A percentile compares a stretch with the other conserved stretches of the same genome.
Evolutionary conservation across 2,113 vertebrate genomes (phyloP).

Genomic region (Egretta garzetta): DNA sequence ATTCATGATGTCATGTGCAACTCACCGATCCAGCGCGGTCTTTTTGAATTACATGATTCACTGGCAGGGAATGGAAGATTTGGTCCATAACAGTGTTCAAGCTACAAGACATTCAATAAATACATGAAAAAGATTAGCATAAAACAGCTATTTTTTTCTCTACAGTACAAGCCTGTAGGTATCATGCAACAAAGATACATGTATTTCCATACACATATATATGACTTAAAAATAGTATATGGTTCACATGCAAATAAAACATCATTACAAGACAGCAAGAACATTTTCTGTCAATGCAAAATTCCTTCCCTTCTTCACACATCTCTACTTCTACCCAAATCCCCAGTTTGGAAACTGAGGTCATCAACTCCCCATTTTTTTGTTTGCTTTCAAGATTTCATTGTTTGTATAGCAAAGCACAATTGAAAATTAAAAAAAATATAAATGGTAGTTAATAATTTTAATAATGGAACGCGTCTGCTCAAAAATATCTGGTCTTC

Average conservation of each 20-base stretch:
- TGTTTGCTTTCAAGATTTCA: not conserved
- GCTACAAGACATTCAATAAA: conserved; percentile 64
- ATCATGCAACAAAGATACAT: not conserved
- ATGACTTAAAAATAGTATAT: not conserved
- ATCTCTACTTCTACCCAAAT: not conserved
- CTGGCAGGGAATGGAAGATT: conserved; percentile 80
- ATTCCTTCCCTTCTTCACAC: not conserved
- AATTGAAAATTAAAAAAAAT: not conserved
- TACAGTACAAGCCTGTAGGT: not conserved
- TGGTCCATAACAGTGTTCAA: conserved; percentile 57
- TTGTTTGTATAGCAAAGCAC: not conserved
- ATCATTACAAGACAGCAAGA: not conserved
- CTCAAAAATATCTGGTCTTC: not conserved
- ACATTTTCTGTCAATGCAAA: not conserved
- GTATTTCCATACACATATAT: not conserved
- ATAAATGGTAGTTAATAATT: not conserved
- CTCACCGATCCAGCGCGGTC: conserved; percentile 84
- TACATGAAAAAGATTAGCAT: not conserved
- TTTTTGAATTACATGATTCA: conserved; percentile 82
- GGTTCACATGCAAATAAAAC: not conserved
- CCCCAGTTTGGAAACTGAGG: not conserved
- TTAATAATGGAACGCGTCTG: not conserved
- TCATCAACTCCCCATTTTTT: not conserved
- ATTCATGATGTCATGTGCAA: not conserved
- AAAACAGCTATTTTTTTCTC: not conserved